These are phyloP conservation scores for Urosaurus nigricauda DNA, from an alignment of 2,797 vertebrate genomes.

Conservation along the genomic window DNA sequence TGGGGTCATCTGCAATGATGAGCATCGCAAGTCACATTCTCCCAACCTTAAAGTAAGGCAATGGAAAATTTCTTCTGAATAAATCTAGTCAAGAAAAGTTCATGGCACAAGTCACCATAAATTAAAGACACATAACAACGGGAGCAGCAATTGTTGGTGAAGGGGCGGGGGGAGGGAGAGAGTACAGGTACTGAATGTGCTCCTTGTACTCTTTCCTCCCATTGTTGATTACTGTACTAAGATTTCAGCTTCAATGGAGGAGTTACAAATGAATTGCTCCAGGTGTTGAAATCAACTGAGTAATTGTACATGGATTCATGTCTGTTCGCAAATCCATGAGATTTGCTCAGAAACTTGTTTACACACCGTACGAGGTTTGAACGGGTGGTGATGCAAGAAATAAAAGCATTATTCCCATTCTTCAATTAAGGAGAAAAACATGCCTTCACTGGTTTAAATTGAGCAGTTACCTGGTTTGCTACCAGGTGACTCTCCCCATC, in stretches of 20 bases:
- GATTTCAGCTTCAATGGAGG: neutral
- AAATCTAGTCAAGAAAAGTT: too few relatives aligned
- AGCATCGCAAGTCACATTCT: too few relatives aligned
- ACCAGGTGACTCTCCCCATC: neutral
- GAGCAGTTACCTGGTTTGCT: neutral
- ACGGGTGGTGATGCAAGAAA: neutral
- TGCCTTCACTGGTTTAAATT: neutral
- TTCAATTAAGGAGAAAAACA: neutral
- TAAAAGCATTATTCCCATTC: neutral
- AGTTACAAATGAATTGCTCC: neutral
- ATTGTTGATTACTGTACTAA: neutral
- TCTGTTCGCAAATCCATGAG: neutral
- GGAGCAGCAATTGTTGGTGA: too few relatives aligned
- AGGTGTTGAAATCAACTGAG: neutral
- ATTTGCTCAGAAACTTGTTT: neutral
- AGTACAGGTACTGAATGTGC: neutral
- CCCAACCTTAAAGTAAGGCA: too few relatives aligned
- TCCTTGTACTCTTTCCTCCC: neutral
- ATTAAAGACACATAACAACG: too few relatives aligned
- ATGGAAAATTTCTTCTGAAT: too few relatives aligned
- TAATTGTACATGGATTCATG: neutral
- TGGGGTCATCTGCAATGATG: too few relatives aligned
- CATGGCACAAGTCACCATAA: too few relatives aligned
- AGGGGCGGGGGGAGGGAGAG: fast-evolving
- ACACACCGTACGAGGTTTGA: neutral